These are phyloP conservation scores for Camponotus floridanus DNA, from an alignment of 1,140 invertebrate species.

Conservation along the genomic window DNA sequence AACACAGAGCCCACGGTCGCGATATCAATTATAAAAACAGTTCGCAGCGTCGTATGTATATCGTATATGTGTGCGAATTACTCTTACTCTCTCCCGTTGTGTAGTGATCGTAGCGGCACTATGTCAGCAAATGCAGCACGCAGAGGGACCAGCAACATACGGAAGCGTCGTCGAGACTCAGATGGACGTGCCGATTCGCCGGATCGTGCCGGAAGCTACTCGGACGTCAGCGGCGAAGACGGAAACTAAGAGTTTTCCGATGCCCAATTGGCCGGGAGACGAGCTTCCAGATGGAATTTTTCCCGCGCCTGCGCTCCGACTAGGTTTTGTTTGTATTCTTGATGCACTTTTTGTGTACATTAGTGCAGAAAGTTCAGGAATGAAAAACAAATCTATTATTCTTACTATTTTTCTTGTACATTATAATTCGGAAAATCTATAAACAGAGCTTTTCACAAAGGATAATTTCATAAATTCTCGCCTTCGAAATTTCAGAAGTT, in stretches of 20 bases:
- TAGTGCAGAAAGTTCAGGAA: no score
- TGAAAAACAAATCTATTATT: no score
- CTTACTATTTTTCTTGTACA: no score
- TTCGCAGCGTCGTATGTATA: constrained; percentile 55
- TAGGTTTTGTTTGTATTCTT: no score
- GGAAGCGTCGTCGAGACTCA: background rate
- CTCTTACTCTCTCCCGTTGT: constrained; percentile 47
- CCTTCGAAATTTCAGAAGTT: no score
- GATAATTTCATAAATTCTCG: no score
- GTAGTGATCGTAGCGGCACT: constrained; percentile 69
- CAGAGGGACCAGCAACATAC: constrained; percentile 16
- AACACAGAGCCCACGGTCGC: constrained; percentile 63
- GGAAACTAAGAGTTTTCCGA: background rate
- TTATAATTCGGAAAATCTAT: no score
- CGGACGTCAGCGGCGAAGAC: background rate
- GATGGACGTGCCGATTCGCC: background rate
- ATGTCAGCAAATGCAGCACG: constrained; percentile 80
- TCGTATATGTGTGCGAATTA: constrained; percentile 18
- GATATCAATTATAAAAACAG: constrained; percentile 80
- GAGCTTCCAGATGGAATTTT: background rate
- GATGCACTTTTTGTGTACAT: no score
- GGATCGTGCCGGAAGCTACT: background rate
- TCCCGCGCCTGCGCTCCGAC: background rate
- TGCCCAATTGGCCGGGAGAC: background rate
- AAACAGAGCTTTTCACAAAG: no score